A percentile compares a stretch with the other conserved stretches of the same genome.
These are phyloP conservation scores for Ormyrus pomaceus DNA, from an alignment of 2,888 invertebrate genomes.

Conservation along the genomic window DNA sequence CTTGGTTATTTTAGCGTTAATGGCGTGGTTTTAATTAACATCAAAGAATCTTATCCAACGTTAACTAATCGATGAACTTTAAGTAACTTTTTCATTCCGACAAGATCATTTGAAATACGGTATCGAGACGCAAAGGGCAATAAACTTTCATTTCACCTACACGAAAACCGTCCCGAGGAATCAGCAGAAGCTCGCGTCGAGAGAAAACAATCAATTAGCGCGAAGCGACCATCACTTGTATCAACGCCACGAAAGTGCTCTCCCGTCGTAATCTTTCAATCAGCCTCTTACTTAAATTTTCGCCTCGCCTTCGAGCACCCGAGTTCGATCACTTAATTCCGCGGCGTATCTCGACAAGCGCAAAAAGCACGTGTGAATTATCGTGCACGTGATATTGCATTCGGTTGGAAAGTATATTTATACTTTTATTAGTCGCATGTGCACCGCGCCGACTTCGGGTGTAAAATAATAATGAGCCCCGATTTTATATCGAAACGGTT, in stretches of 20 bases:
- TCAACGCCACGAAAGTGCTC: slow-evolving; percentile 20
- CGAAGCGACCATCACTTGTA: not conserved
- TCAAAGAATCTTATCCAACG: too few species aligned
- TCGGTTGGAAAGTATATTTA: too few species aligned
- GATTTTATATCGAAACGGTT: too few species aligned
- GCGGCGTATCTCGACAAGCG: not conserved
- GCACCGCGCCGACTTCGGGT: too few species aligned
- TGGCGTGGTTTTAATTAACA: too few species aligned
- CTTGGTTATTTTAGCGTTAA: too few species aligned
- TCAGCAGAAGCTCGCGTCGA: slow-evolving; percentile 1
- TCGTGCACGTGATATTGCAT: not conserved
- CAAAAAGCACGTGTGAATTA: slow-evolving; percentile 9
- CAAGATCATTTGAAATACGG: too few species aligned
- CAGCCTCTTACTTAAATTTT: slow-evolving; percentile 24
- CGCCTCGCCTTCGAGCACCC: slow-evolving; percentile 8
- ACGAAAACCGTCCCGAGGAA: not conserved
- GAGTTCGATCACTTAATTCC: slow-evolving; percentile 32
- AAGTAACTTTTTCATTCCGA: too few species aligned
- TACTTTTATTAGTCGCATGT: too few species aligned
- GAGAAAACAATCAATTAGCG: slow-evolving; percentile 39
- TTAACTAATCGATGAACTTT: too few species aligned
- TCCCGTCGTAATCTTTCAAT: slow-evolving; percentile 47
- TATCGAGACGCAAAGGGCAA: not conserved
- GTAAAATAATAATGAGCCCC: too few species aligned
- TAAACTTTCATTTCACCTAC: not conserved